phyloP scores from a whole-genome alignment of 2,888 invertebrate genomes.

The Cheilosia soror region DNA sequence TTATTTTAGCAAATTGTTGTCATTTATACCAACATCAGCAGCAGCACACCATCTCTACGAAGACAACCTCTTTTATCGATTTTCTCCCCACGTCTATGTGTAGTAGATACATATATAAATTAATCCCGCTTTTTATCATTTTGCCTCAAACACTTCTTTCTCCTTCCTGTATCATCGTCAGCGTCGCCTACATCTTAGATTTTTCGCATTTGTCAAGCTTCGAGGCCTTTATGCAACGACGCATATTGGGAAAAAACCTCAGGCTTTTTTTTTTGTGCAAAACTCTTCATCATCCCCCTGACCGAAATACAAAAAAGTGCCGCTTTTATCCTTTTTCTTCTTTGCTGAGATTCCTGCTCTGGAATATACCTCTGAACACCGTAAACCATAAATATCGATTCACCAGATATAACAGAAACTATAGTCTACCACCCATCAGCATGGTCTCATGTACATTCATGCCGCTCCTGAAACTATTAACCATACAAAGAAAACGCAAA shows the following conservation, averaged over 20 bases:
- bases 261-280: constrained; percentile 14
- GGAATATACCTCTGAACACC: constrained; percentile 15
- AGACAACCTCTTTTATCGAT: constrained; percentile 30
- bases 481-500: constrained; percentile 27
- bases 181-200: constrained; percentile 31
- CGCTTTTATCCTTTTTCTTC: constrained; percentile 26
- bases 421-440: constrained; percentile 14
- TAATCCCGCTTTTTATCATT: constrained; percentile 21
- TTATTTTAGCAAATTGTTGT: constrained; percentile 1
- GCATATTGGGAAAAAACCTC: constrained; percentile 37
- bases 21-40: constrained; percentile 7
- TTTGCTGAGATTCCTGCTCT: constrained; percentile 2
- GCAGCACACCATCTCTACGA: neutral
- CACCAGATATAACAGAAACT: constrained; percentile 36
- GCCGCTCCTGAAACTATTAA: constrained; percentile 40
- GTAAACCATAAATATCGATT: constrained; percentile 50
- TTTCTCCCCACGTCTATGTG: constrained; percentile 21
- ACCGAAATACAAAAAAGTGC: constrained; percentile 46
- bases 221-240: constrained; percentile 47
- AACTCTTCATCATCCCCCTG: constrained; percentile 18
- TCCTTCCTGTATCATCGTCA: constrained; percentile 9
- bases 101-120: neutral
- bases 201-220: constrained; percentile 51
- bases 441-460: constrained; percentile 29
- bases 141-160: constrained; percentile 27